Base-by-base conservation (phyloP, 2,797 vertebrate species). In the Dallia pectoralis region DNA sequence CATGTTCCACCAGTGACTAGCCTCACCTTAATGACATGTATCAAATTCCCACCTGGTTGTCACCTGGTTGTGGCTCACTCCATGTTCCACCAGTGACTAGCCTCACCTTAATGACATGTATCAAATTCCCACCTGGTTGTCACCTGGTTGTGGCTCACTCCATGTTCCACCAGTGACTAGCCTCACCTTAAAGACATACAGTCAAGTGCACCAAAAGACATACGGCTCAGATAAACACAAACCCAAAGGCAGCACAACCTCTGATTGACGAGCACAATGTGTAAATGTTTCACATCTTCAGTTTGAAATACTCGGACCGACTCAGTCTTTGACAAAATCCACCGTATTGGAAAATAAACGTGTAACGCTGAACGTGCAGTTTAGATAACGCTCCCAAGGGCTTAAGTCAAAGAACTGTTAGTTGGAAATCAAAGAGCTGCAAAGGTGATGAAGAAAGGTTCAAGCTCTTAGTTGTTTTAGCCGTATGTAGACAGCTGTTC, bases 401-500 rank as follows among this genome's bases (percentile, higher is more conserved):
- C 4, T 3, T 33, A 22, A 44, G 15, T 44, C 59, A 22, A 27
- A 12, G 62, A 6, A 32, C 4, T 48, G 25, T 47, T 25, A 49
- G 67, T 48, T n/a, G 3, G 25, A 29, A 48, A 22, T 6, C 44
- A 66, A 67, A 44, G 22, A 32, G 47, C 48, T 25, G n/a, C 1
- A 27, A 9, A 53, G 27, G 67, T 51, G 67, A 69, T 51, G 16
- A 6, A 0, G 67, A 30, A 69, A 29, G 67, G 67, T 51, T 18
- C 11, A n/a, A 48, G 25, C n/a, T 36, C 25, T 25, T 1, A 27
- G 15, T 40, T 36, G 15, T 25, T 1, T 22, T 33, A 14, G n/a
- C 19, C 70, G 63, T 59, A 63, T 62, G 33, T 33, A 44, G 11
- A 18, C 61, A 72, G 62, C 61, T 72, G 44, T 72, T 72, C 44